These are phyloP conservation scores for Lamellibrachia satsuma DNA, from an alignment of 2,888 invertebrate genomes.

Conservation along the genomic window DNA sequence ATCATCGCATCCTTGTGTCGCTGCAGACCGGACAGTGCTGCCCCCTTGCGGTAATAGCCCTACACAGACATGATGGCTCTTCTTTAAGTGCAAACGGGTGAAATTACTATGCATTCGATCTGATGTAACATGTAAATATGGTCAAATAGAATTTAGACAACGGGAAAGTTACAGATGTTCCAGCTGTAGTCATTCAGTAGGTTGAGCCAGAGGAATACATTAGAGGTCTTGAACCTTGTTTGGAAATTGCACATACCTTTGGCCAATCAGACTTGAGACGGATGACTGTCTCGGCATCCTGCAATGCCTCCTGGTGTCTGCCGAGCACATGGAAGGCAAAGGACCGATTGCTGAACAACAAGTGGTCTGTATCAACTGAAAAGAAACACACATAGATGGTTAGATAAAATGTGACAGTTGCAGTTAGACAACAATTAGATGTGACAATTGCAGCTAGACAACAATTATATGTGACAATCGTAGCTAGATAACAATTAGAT, in stretches of 20 bases:
- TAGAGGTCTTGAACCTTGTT: background rate
- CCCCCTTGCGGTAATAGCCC: conserved; percentile 32
- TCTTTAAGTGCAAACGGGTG: background rate
- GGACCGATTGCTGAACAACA: conserved; percentile 74
- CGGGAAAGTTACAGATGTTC: no score
- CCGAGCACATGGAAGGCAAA: conserved; percentile 73
- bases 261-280: conserved; percentile 75
- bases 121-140: background rate
- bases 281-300: conserved; percentile 75
- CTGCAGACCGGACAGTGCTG: conserved; percentile 69
- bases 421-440: background rate
- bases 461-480: no score
- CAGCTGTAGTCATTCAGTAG: no score
- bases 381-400: conserved; percentile 22
- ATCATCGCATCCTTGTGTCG: conserved; percentile 72
- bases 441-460: background rate
- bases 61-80: background rate
- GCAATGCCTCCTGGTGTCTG: conserved; percentile 73
- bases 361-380: conserved; percentile 75
- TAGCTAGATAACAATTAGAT: no score
- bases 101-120: background rate
- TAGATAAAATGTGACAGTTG: background rate
- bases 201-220: background rate
- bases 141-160: no score
- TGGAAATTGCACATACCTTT: conserved; percentile 68